Evolutionary conservation across 2,797 vertebrate genomes (phyloP).

Genomic region (Tauraco hartlaubi): DNA sequence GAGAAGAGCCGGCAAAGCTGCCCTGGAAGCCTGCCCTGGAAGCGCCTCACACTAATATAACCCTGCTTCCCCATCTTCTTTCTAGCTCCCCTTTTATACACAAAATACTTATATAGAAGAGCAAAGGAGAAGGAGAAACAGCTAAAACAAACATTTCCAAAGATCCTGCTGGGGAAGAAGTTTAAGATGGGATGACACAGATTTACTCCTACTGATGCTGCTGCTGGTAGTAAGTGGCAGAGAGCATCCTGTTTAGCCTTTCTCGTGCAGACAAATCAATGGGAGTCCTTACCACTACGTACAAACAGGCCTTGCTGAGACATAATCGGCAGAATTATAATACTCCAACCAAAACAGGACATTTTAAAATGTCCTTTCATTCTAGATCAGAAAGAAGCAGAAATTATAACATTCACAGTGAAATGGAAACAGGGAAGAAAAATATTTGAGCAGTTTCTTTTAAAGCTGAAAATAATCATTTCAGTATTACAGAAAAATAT

Average conservation of each 20-base stretch:
- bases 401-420: background rate
- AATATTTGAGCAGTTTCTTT: background rate
- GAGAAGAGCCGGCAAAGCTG: slow-evolving; percentile 63
- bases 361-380: slow-evolving; percentile 16
- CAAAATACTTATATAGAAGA: slow-evolving; percentile 49
- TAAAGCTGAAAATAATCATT: background rate
- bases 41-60: slow-evolving; percentile 43
- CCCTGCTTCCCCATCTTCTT: slow-evolving; percentile 73
- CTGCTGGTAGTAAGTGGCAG: background rate
- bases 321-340: background rate
- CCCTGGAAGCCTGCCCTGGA: slow-evolving; percentile 64
- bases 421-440: slow-evolving; percentile 6
- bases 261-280: background rate
- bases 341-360: background rate
- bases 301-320: background rate
- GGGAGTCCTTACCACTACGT: background rate
- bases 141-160: slow-evolving; percentile 19
- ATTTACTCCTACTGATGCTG: slow-evolving; percentile 2
- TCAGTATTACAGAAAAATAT: background rate
- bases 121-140: slow-evolving; percentile 70
- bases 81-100: slow-evolving; percentile 54
- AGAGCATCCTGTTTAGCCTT: background rate
- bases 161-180: slow-evolving; percentile 43
- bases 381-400: slow-evolving; percentile 7
- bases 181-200: slow-evolving; percentile 18